phyloP scores from a whole-genome alignment of 1,140 invertebrate species.

The Conus betulinus region DNA sequence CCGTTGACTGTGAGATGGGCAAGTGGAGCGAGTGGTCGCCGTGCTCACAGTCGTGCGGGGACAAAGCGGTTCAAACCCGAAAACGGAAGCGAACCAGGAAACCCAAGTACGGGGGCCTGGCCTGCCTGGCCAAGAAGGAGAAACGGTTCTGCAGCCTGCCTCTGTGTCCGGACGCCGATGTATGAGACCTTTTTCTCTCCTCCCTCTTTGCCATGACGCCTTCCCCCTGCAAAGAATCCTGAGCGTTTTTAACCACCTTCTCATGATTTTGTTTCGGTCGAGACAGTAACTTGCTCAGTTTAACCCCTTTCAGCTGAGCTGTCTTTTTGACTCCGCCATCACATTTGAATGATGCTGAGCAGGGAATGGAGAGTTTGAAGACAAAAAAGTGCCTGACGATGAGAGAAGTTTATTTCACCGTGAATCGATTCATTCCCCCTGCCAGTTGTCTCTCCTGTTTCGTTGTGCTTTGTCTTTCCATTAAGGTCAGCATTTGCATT shows the following conservation, averaged over 20 bases:
- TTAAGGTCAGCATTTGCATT: no score
- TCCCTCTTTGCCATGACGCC: not conserved
- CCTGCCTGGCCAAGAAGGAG: slow-evolving; percentile 60
- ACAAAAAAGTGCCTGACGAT: no score
- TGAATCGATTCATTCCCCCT: no score
- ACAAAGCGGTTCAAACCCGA: slow-evolving; percentile 57
- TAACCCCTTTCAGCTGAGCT: no score
- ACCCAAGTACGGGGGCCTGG: slow-evolving; percentile 55
- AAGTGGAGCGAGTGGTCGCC: slow-evolving; percentile 62
- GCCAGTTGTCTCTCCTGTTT: no score
- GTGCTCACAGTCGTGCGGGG: slow-evolving; percentile 64
- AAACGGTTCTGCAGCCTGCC: slow-evolving; percentile 63
- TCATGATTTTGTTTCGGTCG: not conserved
- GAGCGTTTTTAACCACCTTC: not conserved
- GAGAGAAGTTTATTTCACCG: no score
- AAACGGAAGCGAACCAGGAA: slow-evolving; percentile 50
- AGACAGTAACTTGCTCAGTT: no score
- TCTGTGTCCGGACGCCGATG: slow-evolving; percentile 55
- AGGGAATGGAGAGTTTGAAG: no score
- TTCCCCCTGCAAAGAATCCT: not conserved
- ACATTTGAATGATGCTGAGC: no score
- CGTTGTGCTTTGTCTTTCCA: no score
- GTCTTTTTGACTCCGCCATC: no score
- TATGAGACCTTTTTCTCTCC: slow-evolving; percentile 42
- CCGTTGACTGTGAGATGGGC: slow-evolving; percentile 61